These are phyloP conservation scores for Meandrina meandrites DNA, from an alignment of 92 coral and sea anemone genomes.

Conservation along the genomic window DNA sequence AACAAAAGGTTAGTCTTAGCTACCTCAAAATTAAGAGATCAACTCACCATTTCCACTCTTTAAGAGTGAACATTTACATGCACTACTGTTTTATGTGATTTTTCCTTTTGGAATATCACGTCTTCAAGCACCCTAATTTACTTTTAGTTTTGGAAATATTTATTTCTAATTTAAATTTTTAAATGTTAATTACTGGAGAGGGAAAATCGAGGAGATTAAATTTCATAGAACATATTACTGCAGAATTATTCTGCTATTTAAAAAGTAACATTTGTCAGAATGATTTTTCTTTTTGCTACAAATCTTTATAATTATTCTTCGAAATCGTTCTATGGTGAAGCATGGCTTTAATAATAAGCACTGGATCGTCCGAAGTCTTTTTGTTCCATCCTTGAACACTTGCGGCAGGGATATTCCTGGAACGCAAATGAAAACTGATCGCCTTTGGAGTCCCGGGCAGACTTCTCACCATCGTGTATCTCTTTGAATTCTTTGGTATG, in stretches of 20 bases:
- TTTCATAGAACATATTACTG: background rate
- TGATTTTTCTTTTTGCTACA: background rate
- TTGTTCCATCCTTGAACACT: conserved; percentile 9
- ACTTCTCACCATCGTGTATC: background rate
- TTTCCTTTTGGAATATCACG: background rate
- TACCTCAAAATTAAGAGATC: background rate
- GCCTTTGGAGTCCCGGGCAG: background rate
- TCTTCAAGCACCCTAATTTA: background rate
- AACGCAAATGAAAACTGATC: conserved; percentile 1
- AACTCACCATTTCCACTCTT: background rate
- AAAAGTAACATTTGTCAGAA: background rate
- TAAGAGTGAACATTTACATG: background rate
- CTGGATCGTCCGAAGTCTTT: background rate
- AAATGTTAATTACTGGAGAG: background rate
- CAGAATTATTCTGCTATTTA: background rate
- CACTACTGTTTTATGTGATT: background rate
- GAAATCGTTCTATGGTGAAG: background rate
- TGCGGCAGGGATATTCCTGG: conserved; percentile 8
- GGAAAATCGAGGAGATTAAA: background rate
- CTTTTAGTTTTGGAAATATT: background rate
- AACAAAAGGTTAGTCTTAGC: background rate
- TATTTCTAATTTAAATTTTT: background rate
- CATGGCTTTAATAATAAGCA: background rate
- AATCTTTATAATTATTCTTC: too few relatives aligned
- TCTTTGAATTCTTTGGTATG: background rate